Conservation (phyloP, 2,888 invertebrate species). For the Chaitophorus viminalis region DNA sequence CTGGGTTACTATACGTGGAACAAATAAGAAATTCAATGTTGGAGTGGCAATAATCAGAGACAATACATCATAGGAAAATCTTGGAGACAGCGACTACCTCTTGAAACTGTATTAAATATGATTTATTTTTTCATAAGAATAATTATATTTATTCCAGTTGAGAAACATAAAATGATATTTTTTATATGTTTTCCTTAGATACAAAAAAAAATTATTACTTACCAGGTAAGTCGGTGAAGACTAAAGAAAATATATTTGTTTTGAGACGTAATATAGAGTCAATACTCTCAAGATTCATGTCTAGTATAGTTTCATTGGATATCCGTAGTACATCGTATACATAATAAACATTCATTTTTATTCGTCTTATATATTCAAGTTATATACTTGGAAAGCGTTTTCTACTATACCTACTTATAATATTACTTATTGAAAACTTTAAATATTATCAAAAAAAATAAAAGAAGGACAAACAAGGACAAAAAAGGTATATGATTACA, state of each 20-base stretch:
- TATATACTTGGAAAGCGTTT: too few species aligned
- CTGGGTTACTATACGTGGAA: too few species aligned
- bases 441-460: too few species aligned
- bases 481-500: too few species aligned
- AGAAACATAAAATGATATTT: neutral
- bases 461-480: too few species aligned
- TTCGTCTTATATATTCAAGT: too few species aligned
- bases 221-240: neutral
- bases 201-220: neutral
- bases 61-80: neutral
- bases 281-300: too few species aligned
- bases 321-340: too few species aligned
- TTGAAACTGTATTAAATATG: neutral
- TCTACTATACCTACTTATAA: too few species aligned
- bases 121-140: slow-evolving; percentile 2
- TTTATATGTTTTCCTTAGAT: neutral
- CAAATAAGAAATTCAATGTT: neutral
- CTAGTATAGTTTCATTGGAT: too few species aligned
- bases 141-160: neutral
- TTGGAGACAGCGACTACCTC: neutral
- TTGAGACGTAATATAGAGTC: neutral
- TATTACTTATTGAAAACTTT: too few species aligned
- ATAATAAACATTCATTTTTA: too few species aligned
- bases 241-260: neutral
- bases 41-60: neutral